Conservation (phyloP, 2,888 invertebrate genomes). For the Ormyrus nitidulus region DNA sequence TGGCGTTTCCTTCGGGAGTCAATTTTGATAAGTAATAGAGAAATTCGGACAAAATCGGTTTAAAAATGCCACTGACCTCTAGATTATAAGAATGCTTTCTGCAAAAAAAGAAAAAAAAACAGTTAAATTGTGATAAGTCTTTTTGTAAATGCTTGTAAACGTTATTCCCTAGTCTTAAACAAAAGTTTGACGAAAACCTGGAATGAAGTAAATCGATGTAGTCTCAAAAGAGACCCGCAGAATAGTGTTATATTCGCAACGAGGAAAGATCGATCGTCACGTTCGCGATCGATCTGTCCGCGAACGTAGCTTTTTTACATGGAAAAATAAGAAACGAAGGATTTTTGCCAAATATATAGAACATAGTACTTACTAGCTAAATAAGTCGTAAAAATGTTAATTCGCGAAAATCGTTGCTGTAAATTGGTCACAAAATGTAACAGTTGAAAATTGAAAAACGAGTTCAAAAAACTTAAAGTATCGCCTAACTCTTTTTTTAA, state of each 20-base stretch:
- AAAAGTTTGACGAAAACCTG: conserved; percentile 64
- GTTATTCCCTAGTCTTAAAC: conserved; percentile 68
- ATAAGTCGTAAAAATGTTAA: conserved; percentile 59
- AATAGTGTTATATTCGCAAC: conserved; percentile 64
- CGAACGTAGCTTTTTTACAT: conserved; percentile 74
- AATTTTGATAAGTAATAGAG: conserved; percentile 35
- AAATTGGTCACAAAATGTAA: conserved; percentile 43
- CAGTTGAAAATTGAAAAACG: conserved; percentile 44
- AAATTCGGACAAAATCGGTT: conserved; percentile 18
- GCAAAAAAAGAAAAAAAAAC: conserved; percentile 53
- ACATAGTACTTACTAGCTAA: conserved; percentile 73
- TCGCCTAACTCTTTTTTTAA: too few species aligned
- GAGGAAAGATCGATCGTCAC: conserved; percentile 64
- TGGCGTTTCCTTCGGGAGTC: conserved; percentile 45
- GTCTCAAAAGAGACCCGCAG: conserved; percentile 34
- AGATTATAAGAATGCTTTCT: conserved; percentile 52
- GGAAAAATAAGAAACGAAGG: conserved; percentile 67
- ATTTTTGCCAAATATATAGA: conserved; percentile 72
- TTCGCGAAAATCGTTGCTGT: conserved; percentile 49
- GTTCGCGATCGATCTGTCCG: conserved; percentile 47
- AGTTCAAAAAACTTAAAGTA: conserved; percentile 17
- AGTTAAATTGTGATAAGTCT: conserved; percentile 75
- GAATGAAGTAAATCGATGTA: conserved; percentile 48
- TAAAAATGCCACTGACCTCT: conserved; percentile 37
- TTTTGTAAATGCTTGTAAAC: conserved; percentile 75